Base-by-base conservation (phyloP, 2,888 invertebrate genomes). In the Lordiphosa andalusiaca region DNA sequence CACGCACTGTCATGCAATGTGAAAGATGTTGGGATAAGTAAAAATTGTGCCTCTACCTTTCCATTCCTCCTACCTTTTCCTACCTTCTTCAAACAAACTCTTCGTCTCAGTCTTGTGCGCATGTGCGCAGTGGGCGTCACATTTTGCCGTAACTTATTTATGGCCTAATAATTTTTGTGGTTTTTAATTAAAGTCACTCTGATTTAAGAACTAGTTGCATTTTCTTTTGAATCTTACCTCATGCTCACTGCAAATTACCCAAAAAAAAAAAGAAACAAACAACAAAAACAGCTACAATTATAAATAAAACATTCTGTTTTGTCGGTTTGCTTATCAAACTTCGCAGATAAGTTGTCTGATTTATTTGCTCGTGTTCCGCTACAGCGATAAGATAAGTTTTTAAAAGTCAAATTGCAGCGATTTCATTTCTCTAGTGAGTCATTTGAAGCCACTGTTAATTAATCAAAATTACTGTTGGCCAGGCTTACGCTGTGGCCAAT, bases 41-140 rank as follows among this genome's bases (percentile, higher is more conserved):
- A 36, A 62, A 56, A 51, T 38, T 38, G 50, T 30, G 44, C 16
- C 53, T 48, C 35, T 30, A 49, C 25, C 16, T 23, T 38, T 40
- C 50, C 30, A 19, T 33, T 47, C 40, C 38, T 9, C 33, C 33
- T 23, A 25, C 12, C 7, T 46, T 23, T 5, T 4, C 25, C 38
- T 38, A 6, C 44, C 39, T n/a, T 33, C 25, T 36, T 50, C 38
- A 23, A 30, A 30, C 30, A 30, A 30, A 30, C 30, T 40, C 23
- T 53, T 40, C 67, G 73, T 67, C 57, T 60, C 65, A 65, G 65
- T 40, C 55, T 66, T 64, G 53, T 71, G 77, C 69, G 71, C 84
- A 74, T 83, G 30, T 30, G 80, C 67, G 84, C 80, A 80, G 60
- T 69, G 77, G 75, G 77, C 80, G 81, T 77, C 57, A 75, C 81